phyloP scores from a whole-genome alignment of 1,140 invertebrate genomes.

The Anagrus nilaparvatae region DNA sequence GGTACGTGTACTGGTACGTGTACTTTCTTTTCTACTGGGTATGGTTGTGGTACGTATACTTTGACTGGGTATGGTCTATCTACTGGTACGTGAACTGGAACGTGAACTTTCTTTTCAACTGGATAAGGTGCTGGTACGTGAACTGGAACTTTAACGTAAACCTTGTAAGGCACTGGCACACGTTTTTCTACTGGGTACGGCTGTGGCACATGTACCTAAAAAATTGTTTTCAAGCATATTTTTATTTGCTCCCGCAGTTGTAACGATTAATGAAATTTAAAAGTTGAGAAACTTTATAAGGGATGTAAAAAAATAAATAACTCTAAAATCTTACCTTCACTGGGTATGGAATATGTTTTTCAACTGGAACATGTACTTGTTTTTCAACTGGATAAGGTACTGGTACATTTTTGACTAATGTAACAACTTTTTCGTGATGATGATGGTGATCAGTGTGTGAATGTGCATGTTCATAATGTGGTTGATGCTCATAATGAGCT shows the following conservation, averaged over 20 bases:
- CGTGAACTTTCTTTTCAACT: slow-evolving; percentile 55
- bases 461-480: slow-evolving; percentile 30
- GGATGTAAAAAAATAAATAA: no score
- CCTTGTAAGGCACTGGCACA: slow-evolving; percentile 55
- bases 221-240: slow-evolving; percentile 48
- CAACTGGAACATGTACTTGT: slow-evolving; percentile 55
- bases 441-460: slow-evolving; percentile 43
- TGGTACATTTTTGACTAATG: slow-evolving; percentile 55
- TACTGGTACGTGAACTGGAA: slow-evolving; percentile 60
- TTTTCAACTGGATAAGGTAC: slow-evolving; percentile 52
- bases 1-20: slow-evolving; percentile 57
- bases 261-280: no score
- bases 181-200: slow-evolving; percentile 59
- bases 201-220: slow-evolving; percentile 51
- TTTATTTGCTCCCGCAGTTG: no score
- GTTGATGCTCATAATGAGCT: slow-evolving; percentile 23
- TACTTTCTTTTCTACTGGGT: slow-evolving; percentile 54
- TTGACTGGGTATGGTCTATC: slow-evolving; percentile 56
- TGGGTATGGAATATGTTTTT: slow-evolving; percentile 52
- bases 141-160: slow-evolving; percentile 55
- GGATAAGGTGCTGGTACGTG: slow-evolving; percentile 59
- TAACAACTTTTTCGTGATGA: slow-evolving; percentile 60
- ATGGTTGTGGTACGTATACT: slow-evolving; percentile 56
- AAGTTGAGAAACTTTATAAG: no score
- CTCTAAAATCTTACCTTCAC: slow-evolving; percentile 54